Percentiles rank a stretch among this genome's conserved stretches.
Evolutionary conservation across 2,888 invertebrate species (phyloP).

Genomic region (Hemithea aestivaria): DNA sequence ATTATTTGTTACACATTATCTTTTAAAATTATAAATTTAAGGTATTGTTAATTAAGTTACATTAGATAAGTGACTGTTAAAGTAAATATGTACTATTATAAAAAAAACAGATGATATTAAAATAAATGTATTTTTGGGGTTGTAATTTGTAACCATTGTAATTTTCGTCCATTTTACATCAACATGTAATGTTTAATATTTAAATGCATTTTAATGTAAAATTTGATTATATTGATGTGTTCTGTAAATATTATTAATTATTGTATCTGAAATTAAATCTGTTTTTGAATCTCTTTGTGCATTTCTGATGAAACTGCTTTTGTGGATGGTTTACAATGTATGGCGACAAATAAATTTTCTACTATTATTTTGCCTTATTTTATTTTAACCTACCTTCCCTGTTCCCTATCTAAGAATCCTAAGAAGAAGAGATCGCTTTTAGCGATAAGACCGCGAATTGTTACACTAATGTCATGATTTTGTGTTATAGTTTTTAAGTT

Average conservation of each 20-base stretch:
- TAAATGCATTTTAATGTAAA: slow-evolving; percentile 63
- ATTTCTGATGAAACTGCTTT: slow-evolving; percentile 68
- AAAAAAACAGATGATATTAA: slow-evolving; percentile 15
- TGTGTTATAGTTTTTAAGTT: no score
- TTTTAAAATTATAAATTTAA: slow-evolving; percentile 35
- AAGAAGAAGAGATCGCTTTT: no score
- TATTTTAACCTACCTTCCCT: no score
- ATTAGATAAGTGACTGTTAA: slow-evolving; percentile 61
- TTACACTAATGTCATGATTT: no score
- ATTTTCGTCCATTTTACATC: slow-evolving; percentile 68
- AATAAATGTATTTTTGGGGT: slow-evolving; percentile 43
- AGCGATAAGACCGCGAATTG: no score
- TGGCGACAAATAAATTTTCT: slow-evolving; percentile 69
- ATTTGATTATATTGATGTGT: slow-evolving; percentile 41
- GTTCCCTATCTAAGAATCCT: no score
- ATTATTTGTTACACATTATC: slow-evolving; percentile 37
- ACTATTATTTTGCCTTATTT: slow-evolving; percentile 36
- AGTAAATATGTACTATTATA: slow-evolving; percentile 35
- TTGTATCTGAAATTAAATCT: slow-evolving; percentile 59
- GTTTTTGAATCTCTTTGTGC: slow-evolving; percentile 72
- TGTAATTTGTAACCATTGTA: slow-evolving; percentile 42
- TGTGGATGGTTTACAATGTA: slow-evolving; percentile 65
- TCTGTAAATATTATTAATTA: slow-evolving; percentile 30
- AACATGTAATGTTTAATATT: slow-evolving; percentile 39
- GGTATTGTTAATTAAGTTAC: slow-evolving; percentile 66